Conservation (phyloP, 2,888 invertebrate genomes). For the Cryptus armator region DNA sequence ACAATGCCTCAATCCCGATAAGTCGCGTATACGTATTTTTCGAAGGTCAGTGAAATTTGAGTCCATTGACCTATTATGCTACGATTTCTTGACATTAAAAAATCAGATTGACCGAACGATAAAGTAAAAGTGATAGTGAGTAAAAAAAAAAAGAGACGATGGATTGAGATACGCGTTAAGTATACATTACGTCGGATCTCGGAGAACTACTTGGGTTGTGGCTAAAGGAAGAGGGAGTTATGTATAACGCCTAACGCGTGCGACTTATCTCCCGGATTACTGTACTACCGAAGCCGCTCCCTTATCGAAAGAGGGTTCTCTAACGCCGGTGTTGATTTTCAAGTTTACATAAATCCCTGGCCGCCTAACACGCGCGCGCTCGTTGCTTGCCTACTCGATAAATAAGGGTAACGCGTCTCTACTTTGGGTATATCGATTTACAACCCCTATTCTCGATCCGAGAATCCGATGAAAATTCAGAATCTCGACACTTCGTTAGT, state of each 20-base stretch:
- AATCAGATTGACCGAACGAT: constrained; percentile 18
- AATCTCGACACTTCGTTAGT: constrained; percentile 29
- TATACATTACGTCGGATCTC: constrained; percentile 72
- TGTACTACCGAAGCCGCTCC: constrained; percentile 40
- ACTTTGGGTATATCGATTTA: constrained; percentile 28
- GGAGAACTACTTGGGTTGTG: constrained; percentile 70
- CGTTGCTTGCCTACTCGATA: constrained; percentile 14
- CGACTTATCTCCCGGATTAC: constrained; percentile 79
- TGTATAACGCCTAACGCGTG: constrained; percentile 68
- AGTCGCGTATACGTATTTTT: too few relatives aligned
- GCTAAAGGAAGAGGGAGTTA: background rate
- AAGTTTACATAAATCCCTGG: constrained; percentile 73
- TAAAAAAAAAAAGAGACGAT: constrained; percentile 15
- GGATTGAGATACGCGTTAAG: constrained; percentile 8
- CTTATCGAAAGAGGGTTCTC: constrained; percentile 29
- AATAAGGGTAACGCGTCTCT: constrained; percentile 32
- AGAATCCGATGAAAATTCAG: constrained; percentile 16
- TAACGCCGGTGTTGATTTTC: constrained; percentile 70
- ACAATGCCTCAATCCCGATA: too few relatives aligned
- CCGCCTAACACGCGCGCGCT: constrained; percentile 50
- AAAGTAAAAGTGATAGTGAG: background rate
- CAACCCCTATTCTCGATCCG: background rate
- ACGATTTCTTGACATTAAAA: background rate
- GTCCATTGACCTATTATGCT: too few relatives aligned
- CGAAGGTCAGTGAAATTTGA: too few relatives aligned